Conservation (phyloP, 2,113 vertebrate genomes). For the Oreocharis arfaki region DNA sequence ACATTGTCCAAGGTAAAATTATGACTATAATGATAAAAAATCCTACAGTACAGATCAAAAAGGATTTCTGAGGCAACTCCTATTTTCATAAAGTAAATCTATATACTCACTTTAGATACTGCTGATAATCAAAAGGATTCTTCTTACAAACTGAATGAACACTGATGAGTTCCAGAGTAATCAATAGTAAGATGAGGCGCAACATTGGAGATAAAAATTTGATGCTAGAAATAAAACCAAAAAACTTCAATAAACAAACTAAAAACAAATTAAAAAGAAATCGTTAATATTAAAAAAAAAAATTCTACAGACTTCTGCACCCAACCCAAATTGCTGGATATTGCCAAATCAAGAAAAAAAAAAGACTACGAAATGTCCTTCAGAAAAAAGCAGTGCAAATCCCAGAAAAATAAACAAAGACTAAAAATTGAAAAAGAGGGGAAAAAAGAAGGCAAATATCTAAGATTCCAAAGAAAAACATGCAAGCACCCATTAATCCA, state of each 20-base stretch:
- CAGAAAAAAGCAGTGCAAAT: neutral
- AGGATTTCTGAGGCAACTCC: neutral
- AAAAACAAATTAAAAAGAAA: neutral
- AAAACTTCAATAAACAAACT: neutral
- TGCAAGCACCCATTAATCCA: neutral
- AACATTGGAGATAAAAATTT: conserved; percentile 59
- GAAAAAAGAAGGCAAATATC: neutral
- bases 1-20: neutral
- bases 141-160: conserved; percentile 44
- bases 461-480: neutral
- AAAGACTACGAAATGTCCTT: neutral
- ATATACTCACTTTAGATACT: conserved; percentile 73
- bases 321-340: neutral
- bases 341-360: fast-evolving
- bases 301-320: neutral
- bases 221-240: conserved; percentile 44
- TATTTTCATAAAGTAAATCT: neutral
- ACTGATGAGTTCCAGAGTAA: conserved; percentile 60
- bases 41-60: neutral
- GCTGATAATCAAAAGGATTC: conserved; percentile 43
- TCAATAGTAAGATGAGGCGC: conserved; percentile 58
- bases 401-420: neutral
- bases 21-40: neutral
- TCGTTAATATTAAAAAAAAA: neutral
- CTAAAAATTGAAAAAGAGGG: neutral